phyloP scores from a whole-genome alignment of 2,797 vertebrate species.

The Chrysocyon brachyurus region DNA sequence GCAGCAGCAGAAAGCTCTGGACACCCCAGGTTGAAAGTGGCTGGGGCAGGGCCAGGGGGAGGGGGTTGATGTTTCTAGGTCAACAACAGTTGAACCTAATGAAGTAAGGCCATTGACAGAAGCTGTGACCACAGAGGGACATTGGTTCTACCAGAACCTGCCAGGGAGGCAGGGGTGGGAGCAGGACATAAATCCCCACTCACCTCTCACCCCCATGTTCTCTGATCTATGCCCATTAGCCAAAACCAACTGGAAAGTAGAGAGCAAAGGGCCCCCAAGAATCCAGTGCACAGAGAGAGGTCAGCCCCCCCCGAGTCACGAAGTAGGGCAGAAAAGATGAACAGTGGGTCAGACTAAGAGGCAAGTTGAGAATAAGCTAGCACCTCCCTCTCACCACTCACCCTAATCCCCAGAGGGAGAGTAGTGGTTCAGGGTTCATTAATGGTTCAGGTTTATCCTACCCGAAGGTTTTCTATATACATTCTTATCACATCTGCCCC shows the following conservation, averaged over 20 bases:
- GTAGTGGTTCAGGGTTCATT: background rate
- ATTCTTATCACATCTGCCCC: background rate
- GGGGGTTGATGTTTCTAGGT: background rate
- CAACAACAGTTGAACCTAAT: background rate
- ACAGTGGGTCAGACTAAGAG: fast-evolving
- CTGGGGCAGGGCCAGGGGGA: background rate
- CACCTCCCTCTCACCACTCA: fast-evolving
- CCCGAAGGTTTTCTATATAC: background rate
- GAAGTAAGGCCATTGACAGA: background rate
- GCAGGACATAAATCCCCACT: background rate
- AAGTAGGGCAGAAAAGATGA: background rate
- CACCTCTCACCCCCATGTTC: background rate
- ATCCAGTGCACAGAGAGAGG: background rate
- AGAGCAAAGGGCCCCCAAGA: background rate
- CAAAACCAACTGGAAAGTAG: background rate
- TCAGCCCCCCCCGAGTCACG: background rate
- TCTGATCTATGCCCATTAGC: background rate
- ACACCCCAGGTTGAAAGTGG: background rate
- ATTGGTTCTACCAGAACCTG: background rate
- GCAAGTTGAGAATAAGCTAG: background rate
- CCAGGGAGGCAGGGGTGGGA: no score
- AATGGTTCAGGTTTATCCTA: background rate
- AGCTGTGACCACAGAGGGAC: background rate
- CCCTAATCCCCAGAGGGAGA: background rate
- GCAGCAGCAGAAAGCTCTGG: background rate